phyloP scores from a whole-genome alignment of 2,113 vertebrate species.

The Podarcis cretensis region DNA sequence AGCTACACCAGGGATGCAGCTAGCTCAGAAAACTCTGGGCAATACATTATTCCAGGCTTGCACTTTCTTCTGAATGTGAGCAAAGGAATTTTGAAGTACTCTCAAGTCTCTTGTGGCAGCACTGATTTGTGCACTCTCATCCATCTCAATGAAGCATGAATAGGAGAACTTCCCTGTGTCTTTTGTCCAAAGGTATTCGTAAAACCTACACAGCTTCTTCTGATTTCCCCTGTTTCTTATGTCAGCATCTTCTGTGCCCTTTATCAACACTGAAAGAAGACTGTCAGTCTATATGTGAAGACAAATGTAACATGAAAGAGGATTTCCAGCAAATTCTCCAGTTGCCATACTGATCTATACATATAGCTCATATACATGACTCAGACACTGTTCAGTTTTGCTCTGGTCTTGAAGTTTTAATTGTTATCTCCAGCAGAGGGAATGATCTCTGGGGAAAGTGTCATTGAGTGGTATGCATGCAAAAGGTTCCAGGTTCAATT shows the following conservation, averaged over 20 bases:
- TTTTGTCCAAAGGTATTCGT: too few relatives aligned
- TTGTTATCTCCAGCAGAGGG: too few relatives aligned
- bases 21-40: not conserved
- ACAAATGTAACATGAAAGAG: not conserved
- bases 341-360: too few relatives aligned
- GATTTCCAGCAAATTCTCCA: not conserved
- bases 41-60: too few relatives aligned
- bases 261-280: not conserved
- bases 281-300: not conserved
- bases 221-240: not conserved
- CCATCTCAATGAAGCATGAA: not conserved
- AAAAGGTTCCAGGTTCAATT: too few relatives aligned
- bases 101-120: not conserved
- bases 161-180: not conserved
- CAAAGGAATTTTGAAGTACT: not conserved
- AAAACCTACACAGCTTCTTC: not conserved
- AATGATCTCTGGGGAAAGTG: too few relatives aligned
- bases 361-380: not conserved
- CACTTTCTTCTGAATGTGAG: not conserved
- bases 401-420: not conserved
- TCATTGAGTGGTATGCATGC: too few relatives aligned
- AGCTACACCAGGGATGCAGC: not conserved
- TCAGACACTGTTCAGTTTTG: not conserved
- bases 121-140: not conserved
- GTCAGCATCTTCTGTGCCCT: not conserved